Evolutionary conservation across 37 sponge, comb jelly and placozoan genomes (phyloP), one percentile per base, ranked within the genome.

Genomic region (Lycopodina hypogea): DNA sequence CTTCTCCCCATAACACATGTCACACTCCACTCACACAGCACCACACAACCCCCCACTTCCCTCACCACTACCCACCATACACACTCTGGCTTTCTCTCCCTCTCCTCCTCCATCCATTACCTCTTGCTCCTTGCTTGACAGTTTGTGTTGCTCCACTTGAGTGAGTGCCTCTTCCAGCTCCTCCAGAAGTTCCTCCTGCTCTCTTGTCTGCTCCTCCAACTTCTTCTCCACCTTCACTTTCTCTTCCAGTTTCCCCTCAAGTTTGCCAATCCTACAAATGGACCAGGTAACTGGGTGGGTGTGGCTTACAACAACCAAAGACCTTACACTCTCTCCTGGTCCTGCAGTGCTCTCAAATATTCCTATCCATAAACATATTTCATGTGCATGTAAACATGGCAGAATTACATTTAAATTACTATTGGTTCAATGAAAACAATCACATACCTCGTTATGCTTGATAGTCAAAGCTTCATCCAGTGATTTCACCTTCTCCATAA

Each of bases 151-250:
- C 51, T 70, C 42, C 42, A 80, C 71, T 59, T 39, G 29, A 18
- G 59, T 29, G 21, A 73, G 51, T 48, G 74, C 71, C 14, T 17
- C 64, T 51, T 62, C 69, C 45, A 76, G 29, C 59, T 70, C 77
- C 56, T 70, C 36, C 36, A 84, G 36, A 26, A 21, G 19, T 24
- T n/a, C 56, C 57, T 76, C 76, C 48, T 75, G 77, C 45, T 69
- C 84, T 35, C 68, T 59, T 41, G 19, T 84, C 53, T 85, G 86
- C 29, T 65, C 36, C 56, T 73, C 86, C 67, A 85, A 51, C 11
- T 41, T 39, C 38, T 64, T 19, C 72, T 71, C 79, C 15, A 50
- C 74, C 1, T 50, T 55, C 12, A 42, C 15, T 22, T 50, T 42
- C 17, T 26, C 32, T 39, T 36, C 7, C 64, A 85, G 39, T 42